phyloP scores from a whole-genome alignment of 1,140 invertebrate genomes.

The Ganaspis sp. region DNA sequence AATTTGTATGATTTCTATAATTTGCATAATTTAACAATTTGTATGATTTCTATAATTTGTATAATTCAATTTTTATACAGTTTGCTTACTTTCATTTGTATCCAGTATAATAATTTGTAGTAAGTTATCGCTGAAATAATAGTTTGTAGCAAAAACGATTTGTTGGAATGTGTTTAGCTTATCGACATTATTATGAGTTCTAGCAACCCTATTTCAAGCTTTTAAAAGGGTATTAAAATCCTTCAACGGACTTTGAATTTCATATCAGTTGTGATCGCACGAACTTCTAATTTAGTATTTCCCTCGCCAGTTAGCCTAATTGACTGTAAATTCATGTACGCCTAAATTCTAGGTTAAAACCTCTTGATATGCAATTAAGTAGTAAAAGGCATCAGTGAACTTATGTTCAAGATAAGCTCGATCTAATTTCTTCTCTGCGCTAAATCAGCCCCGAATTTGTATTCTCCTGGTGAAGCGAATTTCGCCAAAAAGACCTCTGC shows the following conservation, averaged over 20 bases:
- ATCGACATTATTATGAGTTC: not conserved
- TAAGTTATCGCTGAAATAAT: too few relatives aligned
- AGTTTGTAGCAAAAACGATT: too few relatives aligned
- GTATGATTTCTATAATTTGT: too few relatives aligned
- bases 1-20: too few relatives aligned
- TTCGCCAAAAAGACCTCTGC: too few relatives aligned
- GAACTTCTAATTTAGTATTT: not conserved
- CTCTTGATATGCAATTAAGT: conserved; percentile 4
- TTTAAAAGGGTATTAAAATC: not conserved
- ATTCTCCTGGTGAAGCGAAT: not conserved
- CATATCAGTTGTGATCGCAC: not conserved
- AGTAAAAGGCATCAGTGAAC: not conserved
- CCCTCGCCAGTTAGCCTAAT: not conserved
- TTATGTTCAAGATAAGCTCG: not conserved
- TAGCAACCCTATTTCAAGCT: not conserved
- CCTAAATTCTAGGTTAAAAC: conserved; percentile 3
- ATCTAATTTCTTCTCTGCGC: not conserved
- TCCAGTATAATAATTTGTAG: too few relatives aligned
- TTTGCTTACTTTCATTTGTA: too few relatives aligned
- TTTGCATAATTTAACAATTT: too few relatives aligned
- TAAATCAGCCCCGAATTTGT: not conserved
- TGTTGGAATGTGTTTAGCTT: not conserved
- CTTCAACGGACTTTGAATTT: not conserved
- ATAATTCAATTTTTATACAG: too few relatives aligned
- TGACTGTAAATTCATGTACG: conserved; percentile 2